These are phyloP conservation scores for Diploptera punctata DNA, from an alignment of 2,888 invertebrate genomes.

Conservation along the genomic window DNA sequence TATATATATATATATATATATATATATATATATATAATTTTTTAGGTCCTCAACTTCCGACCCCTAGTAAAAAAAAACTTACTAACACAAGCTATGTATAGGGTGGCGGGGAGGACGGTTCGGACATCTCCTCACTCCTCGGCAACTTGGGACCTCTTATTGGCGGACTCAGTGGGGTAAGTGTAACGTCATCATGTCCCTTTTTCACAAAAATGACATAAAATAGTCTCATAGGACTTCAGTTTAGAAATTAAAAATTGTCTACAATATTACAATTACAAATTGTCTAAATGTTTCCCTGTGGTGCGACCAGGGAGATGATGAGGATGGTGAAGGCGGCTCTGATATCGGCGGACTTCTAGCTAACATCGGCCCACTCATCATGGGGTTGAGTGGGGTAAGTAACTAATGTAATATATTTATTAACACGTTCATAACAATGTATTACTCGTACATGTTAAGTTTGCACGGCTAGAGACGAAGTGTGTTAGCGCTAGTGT, in stretches of 20 bases:
- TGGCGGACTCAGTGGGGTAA: conserved; percentile 37
- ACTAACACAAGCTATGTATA: background rate
- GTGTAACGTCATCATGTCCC: no score
- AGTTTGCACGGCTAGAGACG: no score
- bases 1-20: no score
- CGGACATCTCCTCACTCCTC: conserved; percentile 11
- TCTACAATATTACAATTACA: no score
- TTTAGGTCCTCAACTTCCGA: background rate
- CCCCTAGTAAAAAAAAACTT: background rate
- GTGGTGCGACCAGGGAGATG: background rate
- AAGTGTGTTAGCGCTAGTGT: no score
- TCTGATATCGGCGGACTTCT: conserved; percentile 11
- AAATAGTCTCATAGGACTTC: no score
- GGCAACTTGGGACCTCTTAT: conserved; percentile 14
- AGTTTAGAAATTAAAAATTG: no score
- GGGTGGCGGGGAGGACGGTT: background rate
- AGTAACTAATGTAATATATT: no score
- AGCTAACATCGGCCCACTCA: conserved; percentile 12
- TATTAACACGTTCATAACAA: no score
- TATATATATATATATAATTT: no score
- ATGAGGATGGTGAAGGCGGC: background rate
- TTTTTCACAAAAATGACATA: no score
- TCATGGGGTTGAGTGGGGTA: conserved; percentile 37
- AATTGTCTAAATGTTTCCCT: background rate
- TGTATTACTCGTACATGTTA: no score